phyloP scores from a whole-genome alignment of 1,140 invertebrate genomes.

The Akabosia matsudoensis region DNA sequence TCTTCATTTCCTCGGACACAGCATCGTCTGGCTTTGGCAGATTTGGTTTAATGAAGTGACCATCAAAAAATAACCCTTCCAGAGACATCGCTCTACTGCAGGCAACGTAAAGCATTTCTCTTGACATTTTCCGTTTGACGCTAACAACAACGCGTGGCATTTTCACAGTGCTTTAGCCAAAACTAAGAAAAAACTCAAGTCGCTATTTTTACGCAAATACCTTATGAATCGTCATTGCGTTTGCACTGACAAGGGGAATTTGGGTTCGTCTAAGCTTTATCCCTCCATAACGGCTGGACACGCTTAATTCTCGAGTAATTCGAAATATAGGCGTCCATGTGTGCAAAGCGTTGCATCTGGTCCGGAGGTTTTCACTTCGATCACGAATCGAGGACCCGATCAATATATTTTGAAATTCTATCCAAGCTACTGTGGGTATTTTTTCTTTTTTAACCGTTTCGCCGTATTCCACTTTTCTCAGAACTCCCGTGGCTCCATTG shows the following conservation, averaged over 20 bases:
- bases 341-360: not conserved
- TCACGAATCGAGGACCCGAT: not conserved
- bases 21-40: no score
- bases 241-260: not conserved
- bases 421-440: not conserved
- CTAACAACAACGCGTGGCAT: no score
- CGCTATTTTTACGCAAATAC: no score
- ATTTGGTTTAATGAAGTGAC: no score
- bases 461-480: not conserved
- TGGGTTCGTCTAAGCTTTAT: not conserved
- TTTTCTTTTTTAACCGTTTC: not conserved
- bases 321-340: not conserved
- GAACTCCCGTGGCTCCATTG: slow-evolving; percentile 4
- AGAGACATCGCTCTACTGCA: no score
- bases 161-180: no score
- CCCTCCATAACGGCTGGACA: not conserved
- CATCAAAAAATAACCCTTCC: no score
- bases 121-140: no score
- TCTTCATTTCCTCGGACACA: no score
- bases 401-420: not conserved
- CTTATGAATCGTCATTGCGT: not conserved
- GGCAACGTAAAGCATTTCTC: no score
- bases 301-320: not conserved
- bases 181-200: no score
- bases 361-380: no score